Base-by-base conservation (phyloP, 2,113 vertebrate genomes). In the Fulica atra region DNA sequence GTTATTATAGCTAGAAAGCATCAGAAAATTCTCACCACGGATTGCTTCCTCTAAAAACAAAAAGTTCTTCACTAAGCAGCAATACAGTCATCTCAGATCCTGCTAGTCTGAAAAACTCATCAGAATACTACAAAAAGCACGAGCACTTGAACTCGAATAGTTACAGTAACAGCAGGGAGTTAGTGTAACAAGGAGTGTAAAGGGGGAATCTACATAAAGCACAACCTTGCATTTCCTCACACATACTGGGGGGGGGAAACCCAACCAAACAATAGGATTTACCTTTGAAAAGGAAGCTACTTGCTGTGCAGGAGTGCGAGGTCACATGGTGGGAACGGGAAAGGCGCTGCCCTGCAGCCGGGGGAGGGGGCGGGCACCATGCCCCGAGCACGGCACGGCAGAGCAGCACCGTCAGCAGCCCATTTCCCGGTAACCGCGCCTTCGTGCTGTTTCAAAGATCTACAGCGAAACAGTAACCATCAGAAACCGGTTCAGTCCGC, bases 131-230 rank as follows among this genome's bases (percentile, higher is more conserved):
- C 17, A 35, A 50, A 46, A 83, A 77, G 33, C 38, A 14, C 0
- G 3, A 88, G 50, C 12, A 21, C 36, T n/a, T 36, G 9, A 59
- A 36, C 28, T 28, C 44, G 17, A 46, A 18, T 46, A 64, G 48
- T 10, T 10, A 6, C 0, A 1, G 10, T 0, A 69, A 33, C 3
- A 13, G 13, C 19, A n/a, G n/a, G n/a, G n/a, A n/a, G 31, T 20
- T 16, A 35, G 10, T 24, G 8, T 4, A 73, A 44, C 13, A 33
- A 77, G 4, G 19, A 80, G 57, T 0, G 2, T 9, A 16, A 76
- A 86, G 35, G 28, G 2, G 6, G 21, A 65, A 61, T 2, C 9
- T 2, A 48, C 14, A 60, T 4, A 61, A 72, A 86, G 40, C 21
- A 44, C 76, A 79, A 4, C 36, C 3, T 1, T 3, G 2, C 3